Evolutionary conservation across 2,113 vertebrate species (phyloP), one percentile per base, ranked within the genome.

Genomic region (Synchiropus splendidus): DNA sequence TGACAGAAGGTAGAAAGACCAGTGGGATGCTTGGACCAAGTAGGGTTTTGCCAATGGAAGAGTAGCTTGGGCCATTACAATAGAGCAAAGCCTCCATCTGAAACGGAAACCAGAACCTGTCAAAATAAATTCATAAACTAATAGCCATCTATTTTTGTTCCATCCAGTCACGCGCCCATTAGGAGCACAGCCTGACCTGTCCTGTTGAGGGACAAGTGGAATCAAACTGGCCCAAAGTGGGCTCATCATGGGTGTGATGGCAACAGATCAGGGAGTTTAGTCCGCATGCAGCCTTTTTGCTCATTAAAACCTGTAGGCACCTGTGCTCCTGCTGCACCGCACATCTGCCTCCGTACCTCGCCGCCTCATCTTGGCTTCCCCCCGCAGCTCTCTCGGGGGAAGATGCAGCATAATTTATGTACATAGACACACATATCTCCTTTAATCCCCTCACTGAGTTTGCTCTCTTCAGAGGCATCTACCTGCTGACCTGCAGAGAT

Each of bases 221-320:
- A 66, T 47, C 14, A 48, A 71, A 76, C 58, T 70, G 72, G 70
- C 69, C 77, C 57, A 71, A 76, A 79, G 77, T 80, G 75, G 72
- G 78, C 72, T 72, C 67, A 77, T 77, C 77, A 81, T 81, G 59
- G 72, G 68, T 54, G 58, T 58, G 72, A 65, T 75, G 66, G 70
- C 72, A 74, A 80, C 80, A 84, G 76, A 84, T 83, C 78, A 68
- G 70, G 54, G 65, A 66, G 61, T 77, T 85, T 77, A 82, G 76
- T 71, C 75, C 70, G 72, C 76, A 76, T 51, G 61, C 48, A 51
- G 59, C 70, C 68, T 58, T 58, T 70, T 55, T 55, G 62, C 81
- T 83, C 72, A 72, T 83, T 83, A 85, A 8, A 73, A 66, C 51
- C 15, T 45, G 16, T 52, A 53, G 12, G 61, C 78, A 84, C 80